Conservation (phyloP, 2,888 invertebrate species). For the Pristionchus arcanus region DNA sequence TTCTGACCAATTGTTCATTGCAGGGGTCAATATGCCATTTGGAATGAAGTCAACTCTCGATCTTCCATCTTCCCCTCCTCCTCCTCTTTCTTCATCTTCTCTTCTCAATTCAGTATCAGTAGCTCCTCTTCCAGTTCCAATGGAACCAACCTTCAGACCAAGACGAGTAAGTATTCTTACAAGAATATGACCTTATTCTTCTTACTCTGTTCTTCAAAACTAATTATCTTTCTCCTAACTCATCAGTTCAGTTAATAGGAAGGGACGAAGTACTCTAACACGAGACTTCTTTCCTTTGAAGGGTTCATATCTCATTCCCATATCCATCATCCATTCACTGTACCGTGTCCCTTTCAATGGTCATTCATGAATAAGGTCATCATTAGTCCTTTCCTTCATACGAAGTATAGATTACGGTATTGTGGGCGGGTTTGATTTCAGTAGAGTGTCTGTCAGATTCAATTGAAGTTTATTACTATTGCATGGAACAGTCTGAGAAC, state of each 20-base stretch:
- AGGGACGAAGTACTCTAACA: background rate
- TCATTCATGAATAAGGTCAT: background rate
- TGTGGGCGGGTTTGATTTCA: background rate
- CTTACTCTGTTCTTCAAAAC: background rate
- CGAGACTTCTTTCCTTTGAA: background rate
- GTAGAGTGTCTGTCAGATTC: background rate
- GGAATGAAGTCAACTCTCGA: conserved; percentile 47
- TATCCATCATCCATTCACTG: background rate
- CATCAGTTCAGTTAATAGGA: background rate
- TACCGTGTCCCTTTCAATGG: background rate
- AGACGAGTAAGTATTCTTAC: conserved; percentile 15
- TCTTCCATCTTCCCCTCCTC: conserved; percentile 41
- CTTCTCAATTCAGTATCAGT: conserved; percentile 25
- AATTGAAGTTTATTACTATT: background rate
- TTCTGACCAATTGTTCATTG: background rate
- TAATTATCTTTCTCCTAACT: conserved; percentile 1
- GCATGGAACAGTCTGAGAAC: background rate
- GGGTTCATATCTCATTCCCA: background rate
- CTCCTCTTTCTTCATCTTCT: conserved; percentile 42
- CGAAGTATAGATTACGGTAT: background rate
- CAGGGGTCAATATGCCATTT: conserved; percentile 44
- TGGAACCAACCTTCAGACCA: conserved; percentile 29
- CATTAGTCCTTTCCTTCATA: background rate
- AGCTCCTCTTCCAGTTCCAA: conserved; percentile 29
- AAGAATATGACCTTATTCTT: background rate